Base-by-base conservation (phyloP, 2,888 invertebrate genomes). In the Oligia latruncula region DNA sequence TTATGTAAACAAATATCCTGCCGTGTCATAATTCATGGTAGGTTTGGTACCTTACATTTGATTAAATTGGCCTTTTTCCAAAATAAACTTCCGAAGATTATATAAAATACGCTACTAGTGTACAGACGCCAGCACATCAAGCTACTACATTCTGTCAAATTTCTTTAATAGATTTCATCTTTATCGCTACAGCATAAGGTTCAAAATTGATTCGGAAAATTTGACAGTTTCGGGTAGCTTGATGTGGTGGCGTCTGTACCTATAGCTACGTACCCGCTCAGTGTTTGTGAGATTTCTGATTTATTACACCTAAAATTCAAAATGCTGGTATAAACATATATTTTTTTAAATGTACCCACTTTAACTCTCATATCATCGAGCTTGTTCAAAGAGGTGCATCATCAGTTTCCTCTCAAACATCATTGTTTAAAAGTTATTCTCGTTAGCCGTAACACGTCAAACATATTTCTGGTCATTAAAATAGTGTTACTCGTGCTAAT, bases 21-120 rank as follows among this genome's bases (percentile, higher is more conserved):
- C n/a, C 13, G 58, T 71, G 60, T 60, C 52, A 82, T 73, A 82
- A 75, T 29, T 74, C 70, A 65, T 58, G 78, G 58, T 65, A 65
- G n/a, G 29, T 29, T 29, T 29, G 29, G 60, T 58, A 88, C 86
- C 82, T 86, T 84, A 85, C 87, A 88, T 91, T 89, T 85, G 77
- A 76, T 85, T 80, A 76, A 86, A 89, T 92, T 94, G 93, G 93
- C 92, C 55, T 71, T 83, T 83, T 49, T 90, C 92, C 93, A 93
- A 90, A 89, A 87, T 62, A 90, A 90, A 90, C 82, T 82, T 81
- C 80, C 87, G 81, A 89, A 87, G 87, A 89, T 87, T 62, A 71
- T 58, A 74, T 62, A 71, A 64, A 52, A 78, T 66, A 23, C 52
- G 23, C 65, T 46, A 60, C 23, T 40, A n/a, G 20, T 43, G 46